A percentile compares a stretch with the other conserved stretches of the same genome.
These are phyloP conservation scores for Lagopus muta DNA, from an alignment of 2,113 vertebrate species.

Conservation along the genomic window DNA sequence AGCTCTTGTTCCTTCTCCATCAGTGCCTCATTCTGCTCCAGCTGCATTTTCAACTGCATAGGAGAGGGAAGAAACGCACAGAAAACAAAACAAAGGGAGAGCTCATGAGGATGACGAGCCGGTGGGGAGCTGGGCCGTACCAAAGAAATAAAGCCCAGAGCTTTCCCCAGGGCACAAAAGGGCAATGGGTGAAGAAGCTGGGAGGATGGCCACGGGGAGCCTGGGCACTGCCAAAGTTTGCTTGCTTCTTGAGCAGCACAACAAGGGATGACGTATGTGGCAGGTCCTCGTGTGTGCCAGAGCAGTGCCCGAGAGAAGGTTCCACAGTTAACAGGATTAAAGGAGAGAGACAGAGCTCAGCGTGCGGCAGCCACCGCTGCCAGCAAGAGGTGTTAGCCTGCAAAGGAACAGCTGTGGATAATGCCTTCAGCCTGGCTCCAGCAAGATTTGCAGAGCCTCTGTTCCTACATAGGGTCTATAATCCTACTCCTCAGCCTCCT, in stretches of 20 bases:
- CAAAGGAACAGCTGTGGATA: neutral
- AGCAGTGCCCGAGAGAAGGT: neutral
- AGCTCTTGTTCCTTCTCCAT: constrained; percentile 78
- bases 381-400: neutral
- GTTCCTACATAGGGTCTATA: neutral
- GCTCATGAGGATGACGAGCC: neutral
- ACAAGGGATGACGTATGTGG: neutral
- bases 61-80: neutral
- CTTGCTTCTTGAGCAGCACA: neutral
- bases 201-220: fast-evolving
- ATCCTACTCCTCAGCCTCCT: neutral
- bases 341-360: neutral
- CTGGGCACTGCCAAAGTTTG: neutral
- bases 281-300: neutral
- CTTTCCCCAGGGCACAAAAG: neutral
- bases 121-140: neutral
- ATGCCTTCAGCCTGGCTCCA: neutral
- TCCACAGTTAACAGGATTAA: neutral
- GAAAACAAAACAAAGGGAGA: neutral
- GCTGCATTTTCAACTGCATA: constrained; percentile 80
- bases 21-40: constrained; percentile 77
- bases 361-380: neutral
- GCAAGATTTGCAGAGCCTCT: neutral
- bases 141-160: neutral
- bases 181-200: neutral